phyloP scores from a whole-genome alignment of 2,888 invertebrate species.

The Phytoseiulus persimilis region DNA sequence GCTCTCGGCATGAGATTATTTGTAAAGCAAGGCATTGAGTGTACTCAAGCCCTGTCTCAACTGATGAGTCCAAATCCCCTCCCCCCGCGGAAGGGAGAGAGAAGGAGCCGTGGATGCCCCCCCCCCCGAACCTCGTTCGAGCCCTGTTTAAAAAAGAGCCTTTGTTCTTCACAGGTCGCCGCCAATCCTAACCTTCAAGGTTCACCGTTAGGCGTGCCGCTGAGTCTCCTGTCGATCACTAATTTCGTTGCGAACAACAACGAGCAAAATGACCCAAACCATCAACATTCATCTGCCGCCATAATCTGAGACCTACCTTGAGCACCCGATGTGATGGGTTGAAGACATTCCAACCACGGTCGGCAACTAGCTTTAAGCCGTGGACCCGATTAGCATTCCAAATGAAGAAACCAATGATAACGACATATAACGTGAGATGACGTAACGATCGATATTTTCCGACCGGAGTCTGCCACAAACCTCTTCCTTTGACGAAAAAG shows the following conservation, averaged over 20 bases:
- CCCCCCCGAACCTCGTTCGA: no score
- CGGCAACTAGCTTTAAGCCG: not conserved
- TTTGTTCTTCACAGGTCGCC: constrained; percentile 8
- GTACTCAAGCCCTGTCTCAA: no score
- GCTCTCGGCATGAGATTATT: no score
- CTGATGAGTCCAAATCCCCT: no score
- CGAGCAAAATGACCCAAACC: not conserved
- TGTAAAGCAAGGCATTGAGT: no score
- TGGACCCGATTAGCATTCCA: not conserved
- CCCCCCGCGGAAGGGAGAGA: no score
- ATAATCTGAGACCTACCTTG: not conserved
- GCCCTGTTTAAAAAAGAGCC: no score
- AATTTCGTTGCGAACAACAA: constrained; percentile 22
- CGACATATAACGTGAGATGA: not conserved
- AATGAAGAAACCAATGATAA: not conserved
- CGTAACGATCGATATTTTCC: not conserved
- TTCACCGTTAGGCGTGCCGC: not conserved
- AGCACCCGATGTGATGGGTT: not conserved
- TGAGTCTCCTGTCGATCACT: not conserved
- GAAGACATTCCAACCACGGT: not conserved
- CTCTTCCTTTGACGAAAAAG: not conserved
- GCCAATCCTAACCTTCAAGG: not conserved
- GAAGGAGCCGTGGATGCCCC: no score
- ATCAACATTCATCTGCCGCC: not conserved
- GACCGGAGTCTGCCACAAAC: not conserved